Percentiles rank a stretch among this genome's conserved stretches.
These are phyloP conservation scores for Drosophila nigrodunni DNA, from an alignment of 1,140 invertebrate species.

Conservation along the genomic window DNA sequence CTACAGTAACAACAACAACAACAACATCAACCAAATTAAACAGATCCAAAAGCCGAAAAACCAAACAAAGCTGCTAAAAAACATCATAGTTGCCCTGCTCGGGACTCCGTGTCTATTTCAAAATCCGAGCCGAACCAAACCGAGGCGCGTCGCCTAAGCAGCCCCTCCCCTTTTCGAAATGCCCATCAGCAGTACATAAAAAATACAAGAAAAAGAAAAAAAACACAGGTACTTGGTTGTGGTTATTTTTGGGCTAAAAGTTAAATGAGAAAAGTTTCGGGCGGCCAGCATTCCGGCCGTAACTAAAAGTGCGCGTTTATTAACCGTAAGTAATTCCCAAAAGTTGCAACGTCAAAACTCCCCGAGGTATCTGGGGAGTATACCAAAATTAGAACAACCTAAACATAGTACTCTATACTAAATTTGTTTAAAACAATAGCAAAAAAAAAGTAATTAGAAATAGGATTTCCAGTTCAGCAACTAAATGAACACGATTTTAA, in stretches of 20 bases:
- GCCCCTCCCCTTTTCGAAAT: slow-evolving; percentile 18
- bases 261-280: slow-evolving; percentile 74
- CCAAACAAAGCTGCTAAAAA: slow-evolving; percentile 33
- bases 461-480: not conserved
- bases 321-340: slow-evolving; percentile 64
- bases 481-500: not conserved
- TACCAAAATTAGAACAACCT: not conserved
- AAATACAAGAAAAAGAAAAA: slow-evolving; percentile 38
- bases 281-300: slow-evolving; percentile 30
- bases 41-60: slow-evolving; percentile 37
- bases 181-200: slow-evolving; percentile 74
- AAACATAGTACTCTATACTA: not conserved
- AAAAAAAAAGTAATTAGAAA: not conserved
- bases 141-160: no score
- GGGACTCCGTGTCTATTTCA: slow-evolving; percentile 2
- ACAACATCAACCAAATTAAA: slow-evolving; percentile 46
- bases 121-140: no score
- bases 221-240: slow-evolving; percentile 24
- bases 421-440: not conserved
- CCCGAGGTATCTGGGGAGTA: not conserved
- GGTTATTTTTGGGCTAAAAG: slow-evolving; percentile 56
- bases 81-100: slow-evolving; percentile 38
- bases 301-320: slow-evolving; percentile 72
- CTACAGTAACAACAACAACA: slow-evolving; percentile 18
- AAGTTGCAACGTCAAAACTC: not conserved